Percentiles rank a stretch among this genome's conserved stretches.
Conservation (phyloP, 2,797 vertebrate species). For the Artibeus jamaicensis region DNA sequence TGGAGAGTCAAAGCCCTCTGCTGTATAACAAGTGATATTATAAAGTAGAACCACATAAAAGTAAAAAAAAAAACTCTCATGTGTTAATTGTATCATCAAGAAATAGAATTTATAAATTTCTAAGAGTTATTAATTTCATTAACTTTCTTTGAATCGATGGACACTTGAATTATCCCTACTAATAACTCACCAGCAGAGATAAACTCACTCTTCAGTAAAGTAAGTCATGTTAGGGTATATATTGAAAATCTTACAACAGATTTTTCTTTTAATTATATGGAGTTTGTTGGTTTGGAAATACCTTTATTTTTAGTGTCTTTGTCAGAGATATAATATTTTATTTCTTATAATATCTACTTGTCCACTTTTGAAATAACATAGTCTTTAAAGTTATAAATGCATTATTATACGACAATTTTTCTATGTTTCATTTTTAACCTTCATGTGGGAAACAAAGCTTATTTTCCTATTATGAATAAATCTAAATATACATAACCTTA, state of each 20-base stretch:
- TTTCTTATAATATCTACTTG: not conserved
- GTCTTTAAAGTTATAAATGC: not conserved
- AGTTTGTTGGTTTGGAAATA: not conserved
- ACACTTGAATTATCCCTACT: not conserved
- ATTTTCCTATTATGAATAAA: slow-evolving; percentile 38
- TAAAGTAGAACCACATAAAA: not conserved
- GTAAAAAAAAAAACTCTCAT: not conserved
- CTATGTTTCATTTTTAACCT: not conserved
- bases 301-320: slow-evolving; percentile 6
- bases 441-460: not conserved
- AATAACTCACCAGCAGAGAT: not conserved
- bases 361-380: not conserved
- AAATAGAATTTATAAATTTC: not conserved
- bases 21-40: not conserved
- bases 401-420: not conserved
- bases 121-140: not conserved
- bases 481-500: not conserved
- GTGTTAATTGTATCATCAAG: not conserved
- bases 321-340: not conserved
- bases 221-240: not conserved
- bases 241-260: not conserved
- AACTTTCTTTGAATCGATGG: not conserved
- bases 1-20: not conserved
- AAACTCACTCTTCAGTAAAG: not conserved
- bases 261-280: not conserved